Evolutionary conservation across 2,113 vertebrate genomes (phyloP), one percentile per base, ranked within the genome.

Genomic region (Bostrychus sinensis): DNA sequence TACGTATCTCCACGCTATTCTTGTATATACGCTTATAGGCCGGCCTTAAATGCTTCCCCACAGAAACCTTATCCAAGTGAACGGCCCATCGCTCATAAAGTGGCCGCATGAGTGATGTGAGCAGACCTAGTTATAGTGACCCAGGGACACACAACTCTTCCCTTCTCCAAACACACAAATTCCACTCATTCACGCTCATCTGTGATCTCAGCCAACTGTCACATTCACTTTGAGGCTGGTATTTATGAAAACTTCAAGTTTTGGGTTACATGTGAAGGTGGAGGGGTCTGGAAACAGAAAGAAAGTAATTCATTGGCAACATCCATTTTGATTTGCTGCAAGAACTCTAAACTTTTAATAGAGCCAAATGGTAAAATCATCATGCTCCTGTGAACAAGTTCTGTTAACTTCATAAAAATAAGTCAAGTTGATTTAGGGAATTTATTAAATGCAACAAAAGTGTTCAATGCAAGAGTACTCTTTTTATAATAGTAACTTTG

Each of bases 51-150:
- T 22, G 79, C 66, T 82, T 72, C 72, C 46, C 64, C 79, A 85
- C 79, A 85, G 90, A 90, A 86, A 90, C 77, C 72, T 39, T 78
- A 88, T 72, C 65, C 82, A 82, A 73, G 68, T 61, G 74, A 76
- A 77, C 72, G 70, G 78, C 30, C 82, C 83, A 81, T 87, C 65
- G 54, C 84, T 88, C 89, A 91, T 90, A 91, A 91, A 89, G 69
- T 68, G 42, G 77, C 70, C 76, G 62, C 70, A 67, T 82, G 83
- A 90, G 61, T 60, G 89, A 90, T 86, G 84, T 66, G 80, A 74
- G 80, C 71, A 2, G 12, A 72, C 79, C 76, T 56, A 75, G 78
- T 89, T 89, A 92, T 63, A 68, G 79, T 8, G 78, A 88, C 83
- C 86, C 76, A 54, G 90, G 89, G 91, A 90, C 78, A 72, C 77